A percentile compares a stretch with the other conserved stretches of the same genome.
phyloP scores from a whole-genome alignment of 2,113 vertebrate genomes.

The Struthio camelus region DNA sequence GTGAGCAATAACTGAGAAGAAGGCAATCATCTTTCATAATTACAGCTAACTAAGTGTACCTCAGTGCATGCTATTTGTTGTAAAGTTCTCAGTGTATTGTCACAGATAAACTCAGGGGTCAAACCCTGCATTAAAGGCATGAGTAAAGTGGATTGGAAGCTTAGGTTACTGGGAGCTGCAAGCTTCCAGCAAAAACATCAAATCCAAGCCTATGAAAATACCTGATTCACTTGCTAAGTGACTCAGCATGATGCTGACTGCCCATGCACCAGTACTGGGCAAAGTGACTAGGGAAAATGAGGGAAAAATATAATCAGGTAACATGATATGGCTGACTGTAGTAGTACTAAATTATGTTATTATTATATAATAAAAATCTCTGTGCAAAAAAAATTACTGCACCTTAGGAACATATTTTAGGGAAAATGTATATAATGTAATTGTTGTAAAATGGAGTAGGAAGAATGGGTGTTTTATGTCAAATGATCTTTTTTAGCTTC shows the following conservation, averaged over 20 bases:
- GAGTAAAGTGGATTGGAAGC: neutral
- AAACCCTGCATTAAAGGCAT: neutral
- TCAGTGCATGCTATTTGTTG: neutral
- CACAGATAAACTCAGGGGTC: slow-evolving; percentile 22
- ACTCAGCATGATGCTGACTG: slow-evolving; percentile 25
- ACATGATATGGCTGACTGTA: neutral
- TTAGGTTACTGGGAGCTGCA: neutral
- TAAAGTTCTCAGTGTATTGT: slow-evolving; percentile 22
- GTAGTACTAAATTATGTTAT: neutral
- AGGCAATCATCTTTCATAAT: slow-evolving; percentile 44
- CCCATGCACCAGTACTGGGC: neutral
- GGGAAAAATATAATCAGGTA: neutral
- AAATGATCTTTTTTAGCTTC: neutral
- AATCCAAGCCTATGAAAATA: neutral
- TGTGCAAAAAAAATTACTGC: neutral
- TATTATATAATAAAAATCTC: neutral
- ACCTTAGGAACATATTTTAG: neutral
- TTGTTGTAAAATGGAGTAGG: neutral
- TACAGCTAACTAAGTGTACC: slow-evolving; percentile 1
- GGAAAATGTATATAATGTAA: neutral
- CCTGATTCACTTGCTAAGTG: slow-evolving; percentile 22
- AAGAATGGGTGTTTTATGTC: neutral
- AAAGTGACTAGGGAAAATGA: neutral
- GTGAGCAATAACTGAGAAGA: neutral
- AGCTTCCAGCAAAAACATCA: neutral